Evolutionary conservation across 1,140 invertebrate species (phyloP), one percentile per base, ranked within the genome.

Genomic region (Eulimnadia texana): DNA sequence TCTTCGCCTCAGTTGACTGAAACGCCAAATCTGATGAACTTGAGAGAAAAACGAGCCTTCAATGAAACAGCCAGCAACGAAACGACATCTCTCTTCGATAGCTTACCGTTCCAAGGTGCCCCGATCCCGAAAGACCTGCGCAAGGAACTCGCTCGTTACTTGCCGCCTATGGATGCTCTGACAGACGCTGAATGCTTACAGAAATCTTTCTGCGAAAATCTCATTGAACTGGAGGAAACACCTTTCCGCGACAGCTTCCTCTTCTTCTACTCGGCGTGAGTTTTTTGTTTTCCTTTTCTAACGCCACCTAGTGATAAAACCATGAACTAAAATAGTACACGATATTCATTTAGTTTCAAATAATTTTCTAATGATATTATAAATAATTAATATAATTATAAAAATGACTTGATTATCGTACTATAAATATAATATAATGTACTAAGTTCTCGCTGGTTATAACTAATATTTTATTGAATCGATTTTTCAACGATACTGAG

Each of bases 141-240:
- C n/a, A 52, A 63, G 11, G 62, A 63, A 22, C 24, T 63, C 9
- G 58, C 56, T 13, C 49, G 28, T n/a, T 63, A 63, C 24, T 47
- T 63, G 16, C 62, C 62, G 3, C 22, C 62, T 19, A 29, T 28
- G 22, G 62, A 63, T n/a, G 57, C 52, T 19, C 25, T 63, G 24
- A 53, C 50, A 20, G 56, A 63, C 25, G 50, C 62, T 13, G 56
- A 63, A 61, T 63, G 62, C 50, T 47, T 63, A 2, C 62, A 63
- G 57, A 63, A 63, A 63, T 49, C 56, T 22, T 63, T 63, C 47
- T 63, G 62, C 19, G 57, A 59, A 29, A 63, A 59, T 25, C 42
- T 63, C 11, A 50, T 63, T 13, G 58, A 63, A 42, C 28, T 61
- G 11, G 28, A 54, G 1, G 51, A 61, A 25, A 52, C 60, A 23